Conservation (phyloP, 2,797 vertebrate genomes). For the Notamacropus eugenii region DNA sequence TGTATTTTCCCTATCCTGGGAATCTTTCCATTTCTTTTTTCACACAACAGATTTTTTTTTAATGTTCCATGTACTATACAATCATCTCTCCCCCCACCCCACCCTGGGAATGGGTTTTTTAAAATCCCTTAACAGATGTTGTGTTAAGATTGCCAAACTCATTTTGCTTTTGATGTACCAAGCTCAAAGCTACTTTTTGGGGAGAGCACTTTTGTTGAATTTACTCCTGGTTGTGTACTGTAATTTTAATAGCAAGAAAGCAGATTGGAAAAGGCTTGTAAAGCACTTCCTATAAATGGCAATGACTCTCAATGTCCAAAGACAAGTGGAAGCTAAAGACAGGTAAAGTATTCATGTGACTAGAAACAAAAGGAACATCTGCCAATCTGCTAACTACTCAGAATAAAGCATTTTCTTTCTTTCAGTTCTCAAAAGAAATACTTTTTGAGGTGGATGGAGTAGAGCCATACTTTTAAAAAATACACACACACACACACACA, state of each 20-base stretch:
- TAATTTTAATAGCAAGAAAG: slow-evolving; percentile 63
- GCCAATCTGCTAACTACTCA: slow-evolving; percentile 17
- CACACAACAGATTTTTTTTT: slow-evolving; percentile 42
- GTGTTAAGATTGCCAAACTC: slow-evolving; percentile 67
- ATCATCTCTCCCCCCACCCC: slow-evolving; percentile 31
- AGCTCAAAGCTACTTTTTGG: slow-evolving; percentile 56
- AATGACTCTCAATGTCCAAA: not conserved
- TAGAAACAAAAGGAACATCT: not conserved
- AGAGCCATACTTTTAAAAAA: not conserved
- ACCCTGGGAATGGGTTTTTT: not conserved
- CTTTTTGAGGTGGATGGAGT: not conserved
- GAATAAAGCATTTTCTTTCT: slow-evolving; percentile 13
- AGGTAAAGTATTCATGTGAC: not conserved
- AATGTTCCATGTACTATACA: slow-evolving; percentile 43
- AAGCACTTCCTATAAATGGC: slow-evolving; percentile 16
- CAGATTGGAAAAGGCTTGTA: slow-evolving; percentile 40
- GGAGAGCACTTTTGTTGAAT: slow-evolving; percentile 51
- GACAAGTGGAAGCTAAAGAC: slow-evolving; percentile 4
- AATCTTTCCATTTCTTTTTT: slow-evolving; percentile 63
- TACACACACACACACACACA: too few species aligned
- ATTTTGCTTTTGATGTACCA: slow-evolving; percentile 65
- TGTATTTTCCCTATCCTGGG: slow-evolving; percentile 13
- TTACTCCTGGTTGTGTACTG: slow-evolving; percentile 13
- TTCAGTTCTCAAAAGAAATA: not conserved
- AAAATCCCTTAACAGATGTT: slow-evolving; percentile 75